Base-by-base conservation (phyloP, 2,113 vertebrate species). In the Tetrao urogallus region DNA sequence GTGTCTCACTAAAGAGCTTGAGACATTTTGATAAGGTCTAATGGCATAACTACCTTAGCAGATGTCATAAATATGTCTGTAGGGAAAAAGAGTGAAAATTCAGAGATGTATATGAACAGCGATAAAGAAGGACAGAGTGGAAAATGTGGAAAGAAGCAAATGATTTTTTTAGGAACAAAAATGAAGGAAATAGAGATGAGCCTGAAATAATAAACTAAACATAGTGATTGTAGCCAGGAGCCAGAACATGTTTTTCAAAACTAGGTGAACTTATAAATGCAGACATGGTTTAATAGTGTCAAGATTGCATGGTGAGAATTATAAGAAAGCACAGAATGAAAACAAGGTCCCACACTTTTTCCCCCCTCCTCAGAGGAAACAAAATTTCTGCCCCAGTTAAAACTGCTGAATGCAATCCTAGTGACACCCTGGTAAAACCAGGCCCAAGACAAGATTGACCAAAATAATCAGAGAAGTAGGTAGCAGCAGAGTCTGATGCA, bases 301-400 rank as follows among this genome's bases (percentile, higher is more conserved):
- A 61, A 56, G 74, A 57, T 0, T 27, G 28, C 28, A 21, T 0
- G 0, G 71, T 18, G 18, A 71, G 38, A 64, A 50, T 13, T 0
- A 69, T 7, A 34, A 86, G 45, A 71, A 74, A 67, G 16, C 0
- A 1, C 20, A 88, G 67, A 74, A 77, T 3, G 70, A 77, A 86
- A 15, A 4, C 15, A 36, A 71, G 52, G 32, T 11, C 6, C 11
- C 28, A 72, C 8, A 10, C 4, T 80, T 89, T 79, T 75, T 54
- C 4, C 18, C 43, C 4, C 22, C 6, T 5, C 10, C 56, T 32
- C 21, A 65, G 36, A 80, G 42, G 20, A 94, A 73, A 38, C 48
- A 32, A 1, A 48, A 50, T 14, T 3, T 34, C 32, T n/a, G 57
- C 8, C 50, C 36, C 42, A 64, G 6, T 0, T 30, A 57, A 71